Conservation (phyloP, 2,797 vertebrate species). For the Sylvilagus floridanus region DNA sequence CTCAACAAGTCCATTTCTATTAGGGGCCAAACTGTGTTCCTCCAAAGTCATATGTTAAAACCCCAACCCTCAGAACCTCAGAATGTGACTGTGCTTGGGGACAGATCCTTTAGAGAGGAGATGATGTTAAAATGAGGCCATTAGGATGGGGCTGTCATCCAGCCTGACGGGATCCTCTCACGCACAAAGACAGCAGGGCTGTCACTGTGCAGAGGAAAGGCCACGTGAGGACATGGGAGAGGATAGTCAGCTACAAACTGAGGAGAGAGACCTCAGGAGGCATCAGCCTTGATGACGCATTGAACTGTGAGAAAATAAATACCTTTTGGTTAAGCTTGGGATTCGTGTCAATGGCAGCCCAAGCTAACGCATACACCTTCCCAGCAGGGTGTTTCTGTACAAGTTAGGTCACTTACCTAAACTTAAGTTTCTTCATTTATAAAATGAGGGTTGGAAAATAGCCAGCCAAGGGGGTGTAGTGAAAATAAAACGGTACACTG, state of each 20-base stretch:
- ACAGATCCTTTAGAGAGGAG: not conserved
- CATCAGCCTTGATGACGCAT: not conserved
- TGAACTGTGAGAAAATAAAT: not conserved
- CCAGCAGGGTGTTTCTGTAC: too few species aligned
- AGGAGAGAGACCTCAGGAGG: not conserved
- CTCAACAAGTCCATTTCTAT: not conserved
- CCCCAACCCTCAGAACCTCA: not conserved
- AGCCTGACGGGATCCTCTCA: not conserved
- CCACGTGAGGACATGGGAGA: not conserved
- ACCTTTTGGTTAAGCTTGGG: not conserved
- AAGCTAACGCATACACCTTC: too few species aligned
- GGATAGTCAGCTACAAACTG: not conserved
- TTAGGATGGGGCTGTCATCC: not conserved
- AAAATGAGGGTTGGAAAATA: not conserved
- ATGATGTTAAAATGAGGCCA: not conserved
- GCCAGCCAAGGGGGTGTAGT: accelerated
- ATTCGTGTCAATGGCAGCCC: not conserved
- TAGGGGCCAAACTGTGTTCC: not conserved
- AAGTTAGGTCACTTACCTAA: not conserved
- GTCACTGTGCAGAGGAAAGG: not conserved
- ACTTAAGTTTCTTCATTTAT: not conserved
- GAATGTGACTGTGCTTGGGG: not conserved
- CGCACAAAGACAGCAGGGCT: not conserved
- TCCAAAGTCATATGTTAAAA: not conserved
- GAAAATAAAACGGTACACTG: not conserved